Base-by-base conservation (phyloP, 2,797 vertebrate species). In the Dryobates pubescens region DNA sequence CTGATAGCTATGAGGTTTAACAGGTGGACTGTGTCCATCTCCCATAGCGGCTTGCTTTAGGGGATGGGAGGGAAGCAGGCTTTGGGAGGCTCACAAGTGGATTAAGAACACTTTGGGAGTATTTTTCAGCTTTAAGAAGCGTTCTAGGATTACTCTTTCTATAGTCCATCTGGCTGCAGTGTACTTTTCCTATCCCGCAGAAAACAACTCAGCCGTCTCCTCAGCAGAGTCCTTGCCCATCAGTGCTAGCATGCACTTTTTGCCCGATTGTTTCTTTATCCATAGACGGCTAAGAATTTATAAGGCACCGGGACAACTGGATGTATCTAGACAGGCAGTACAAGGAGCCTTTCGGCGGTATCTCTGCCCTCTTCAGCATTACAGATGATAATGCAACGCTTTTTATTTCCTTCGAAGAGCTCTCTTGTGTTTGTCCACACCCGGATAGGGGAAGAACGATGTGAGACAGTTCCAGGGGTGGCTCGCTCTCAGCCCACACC, bases 131-230 rank as follows among this genome's bases (percentile, higher is more conserved):
- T 16, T 85, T 94, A 72, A 87, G 83, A 91, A 92, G 82, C 30
- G 67, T 78, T 96, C 92, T 94, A 94, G 76, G 73, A 70, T 96
- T 96, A 94, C 94, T 86, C 51, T 67, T 93, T 80, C 86, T 85
- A 81, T 70, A 94, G 84, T 38, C 82, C 79, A 78, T 93, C 90
- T 94, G 92, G 94, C 92, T 73, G 86, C 88, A 89, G 59, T 12
- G 76, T 70, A 67, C 67, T 82, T 90, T 81, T 82, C n/a, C 62
- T 90, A 1, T 45, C 87, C 43, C 34, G 24, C 19, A 90, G 73
- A 92, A 94, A 81, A 62, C 45, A 87, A 74, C 43, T 94, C 92
- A 81, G 86, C 94, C 93, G 84, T 64, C 53, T 77, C 24, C 70
- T 85, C 62, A 58, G 68, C 54, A 22, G 41, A 59, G 70, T 72